A percentile compares a stretch with the other conserved stretches of the same genome.
Evolutionary conservation across 2,113 vertebrate species (phyloP).

Genomic region (Sigmodon hispidus): DNA sequence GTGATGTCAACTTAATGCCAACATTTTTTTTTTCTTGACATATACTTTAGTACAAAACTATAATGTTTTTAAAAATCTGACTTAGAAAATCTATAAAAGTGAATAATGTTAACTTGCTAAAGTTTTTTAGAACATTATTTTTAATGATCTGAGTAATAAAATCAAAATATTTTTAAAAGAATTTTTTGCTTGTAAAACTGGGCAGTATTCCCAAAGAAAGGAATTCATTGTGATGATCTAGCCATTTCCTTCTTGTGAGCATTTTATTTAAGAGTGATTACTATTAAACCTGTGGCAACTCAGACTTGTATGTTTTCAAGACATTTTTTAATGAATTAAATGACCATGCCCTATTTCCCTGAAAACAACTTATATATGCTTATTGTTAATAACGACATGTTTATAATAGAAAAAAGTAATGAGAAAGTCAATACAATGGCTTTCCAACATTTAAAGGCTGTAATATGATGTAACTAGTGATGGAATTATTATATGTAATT

Average conservation of each 20-base stretch:
- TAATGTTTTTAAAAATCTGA: neutral
- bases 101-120: neutral
- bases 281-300: neutral
- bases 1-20: neutral
- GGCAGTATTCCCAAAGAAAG: neutral
- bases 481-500: neutral
- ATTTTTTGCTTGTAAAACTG: neutral
- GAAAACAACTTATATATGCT: neutral
- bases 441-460: neutral
- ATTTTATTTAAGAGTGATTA: neutral
- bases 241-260: neutral
- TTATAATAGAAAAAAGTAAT: conserved; percentile 27
- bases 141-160: neutral
- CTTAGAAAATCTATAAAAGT: neutral
- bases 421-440: neutral
- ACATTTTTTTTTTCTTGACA: neutral
- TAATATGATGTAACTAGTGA: neutral
- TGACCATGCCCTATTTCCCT: neutral
- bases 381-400: neutral
- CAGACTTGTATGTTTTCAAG: neutral
- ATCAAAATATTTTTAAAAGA: neutral
- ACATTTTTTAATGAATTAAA: neutral
- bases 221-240: neutral
- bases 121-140: neutral
- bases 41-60: neutral